Conservation (phyloP, 2,888 invertebrate species). For the Ceramica pisi region DNA sequence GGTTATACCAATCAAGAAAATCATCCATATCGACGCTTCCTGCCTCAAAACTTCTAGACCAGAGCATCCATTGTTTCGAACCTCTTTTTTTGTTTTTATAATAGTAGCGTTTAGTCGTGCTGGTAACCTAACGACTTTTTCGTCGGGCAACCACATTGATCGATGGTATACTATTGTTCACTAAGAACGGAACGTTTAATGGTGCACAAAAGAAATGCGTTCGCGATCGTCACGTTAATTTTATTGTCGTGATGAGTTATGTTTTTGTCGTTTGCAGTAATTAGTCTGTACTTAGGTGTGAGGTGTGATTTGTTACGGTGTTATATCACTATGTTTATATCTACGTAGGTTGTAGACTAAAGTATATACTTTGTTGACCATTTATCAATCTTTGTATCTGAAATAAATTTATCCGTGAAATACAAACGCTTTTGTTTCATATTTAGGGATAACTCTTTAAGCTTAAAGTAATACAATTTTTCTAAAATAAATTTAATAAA, state of each 20-base stretch:
- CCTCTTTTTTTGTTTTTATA: constrained; percentile 51
- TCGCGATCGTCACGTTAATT: constrained; percentile 18
- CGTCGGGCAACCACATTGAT: constrained; percentile 24
- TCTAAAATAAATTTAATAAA: no score
- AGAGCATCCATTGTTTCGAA: constrained; percentile 34
- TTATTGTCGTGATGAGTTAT: constrained; percentile 7
- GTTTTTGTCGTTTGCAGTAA: constrained; percentile 17
- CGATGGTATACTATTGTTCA: constrained; percentile 34
- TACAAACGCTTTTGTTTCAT: no score
- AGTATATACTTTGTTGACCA: no score
- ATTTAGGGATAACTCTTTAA: no score
- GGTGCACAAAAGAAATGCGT: constrained; percentile 16
- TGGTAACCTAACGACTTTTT: constrained; percentile 11
- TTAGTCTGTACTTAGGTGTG: constrained; percentile 15
- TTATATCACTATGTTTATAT: neutral
- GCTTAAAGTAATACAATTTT: no score
- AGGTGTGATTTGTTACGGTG: constrained; percentile 1
- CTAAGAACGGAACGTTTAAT: neutral
- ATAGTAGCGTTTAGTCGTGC: constrained; percentile 27
- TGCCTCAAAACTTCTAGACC: constrained; percentile 31
- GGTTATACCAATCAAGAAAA: constrained; percentile 1
- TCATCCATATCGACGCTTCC: constrained; percentile 6
- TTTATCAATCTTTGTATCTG: no score
- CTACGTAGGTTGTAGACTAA: no score
- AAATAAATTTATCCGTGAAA: no score